phyloP scores from a whole-genome alignment of 2,797 vertebrate species.

The Eulemur mongoz region DNA sequence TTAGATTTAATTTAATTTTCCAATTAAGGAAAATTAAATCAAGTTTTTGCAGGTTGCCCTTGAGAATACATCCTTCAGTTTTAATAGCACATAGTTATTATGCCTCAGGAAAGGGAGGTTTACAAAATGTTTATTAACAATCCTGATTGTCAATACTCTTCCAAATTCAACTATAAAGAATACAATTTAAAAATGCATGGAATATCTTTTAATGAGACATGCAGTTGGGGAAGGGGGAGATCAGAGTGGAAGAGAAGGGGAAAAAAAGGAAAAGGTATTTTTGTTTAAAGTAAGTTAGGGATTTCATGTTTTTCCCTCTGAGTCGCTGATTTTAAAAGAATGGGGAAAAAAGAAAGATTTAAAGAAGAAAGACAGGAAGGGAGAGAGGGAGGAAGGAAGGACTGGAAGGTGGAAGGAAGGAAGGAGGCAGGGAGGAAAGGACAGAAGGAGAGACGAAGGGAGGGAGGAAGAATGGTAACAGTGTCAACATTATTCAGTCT shows the following conservation, averaged over 20 bases:
- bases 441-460: too few relatives aligned
- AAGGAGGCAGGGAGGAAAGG: too few relatives aligned
- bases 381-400: neutral
- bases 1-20: conserved; percentile 74
- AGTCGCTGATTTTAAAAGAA: neutral
- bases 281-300: neutral
- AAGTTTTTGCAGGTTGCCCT: conserved; percentile 27
- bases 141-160: neutral
- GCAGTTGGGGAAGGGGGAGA: neutral
- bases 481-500: neutral
- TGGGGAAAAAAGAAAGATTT: neutral
- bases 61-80: neutral
- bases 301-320: neutral
- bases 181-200: neutral
- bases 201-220: neutral
- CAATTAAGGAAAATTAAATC: conserved; percentile 67
- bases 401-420: too few relatives aligned
- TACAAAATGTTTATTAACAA: conserved; percentile 64
- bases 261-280: neutral
- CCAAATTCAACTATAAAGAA: neutral
- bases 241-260: too few relatives aligned
- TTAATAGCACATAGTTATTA: conserved; percentile 27
- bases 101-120: conserved; percentile 33
- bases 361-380: neutral
- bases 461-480: neutral